A percentile compares a stretch with the other conserved stretches of the same genome.
Conservation (phyloP, 2,113 vertebrate species). For the Myodes glareolus region DNA sequence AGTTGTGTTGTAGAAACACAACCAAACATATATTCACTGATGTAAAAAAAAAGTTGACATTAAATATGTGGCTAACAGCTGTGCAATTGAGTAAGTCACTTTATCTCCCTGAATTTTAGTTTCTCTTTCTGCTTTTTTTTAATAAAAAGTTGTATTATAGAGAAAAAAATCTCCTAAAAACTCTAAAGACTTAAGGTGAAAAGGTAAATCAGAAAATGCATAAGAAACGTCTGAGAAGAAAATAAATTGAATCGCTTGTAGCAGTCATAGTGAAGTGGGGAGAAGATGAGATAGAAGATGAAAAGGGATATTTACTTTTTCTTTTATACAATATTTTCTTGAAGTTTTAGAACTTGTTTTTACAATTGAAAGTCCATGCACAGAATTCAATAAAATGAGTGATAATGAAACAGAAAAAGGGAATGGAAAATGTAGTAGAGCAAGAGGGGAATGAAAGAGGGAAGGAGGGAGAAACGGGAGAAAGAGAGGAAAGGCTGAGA, state of each 20-base stretch:
- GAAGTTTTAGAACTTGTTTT: conserved; percentile 1
- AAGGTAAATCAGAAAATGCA: neutral
- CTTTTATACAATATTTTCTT: neutral
- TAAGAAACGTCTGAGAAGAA: neutral
- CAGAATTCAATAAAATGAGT: neutral
- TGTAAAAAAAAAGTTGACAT: neutral
- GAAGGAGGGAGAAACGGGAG: accelerated
- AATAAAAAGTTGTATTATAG: neutral
- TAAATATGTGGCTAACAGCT: neutral
- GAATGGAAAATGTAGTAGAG: neutral
- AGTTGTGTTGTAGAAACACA: neutral
- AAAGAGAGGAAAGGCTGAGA: neutral
- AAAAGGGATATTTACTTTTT: neutral
- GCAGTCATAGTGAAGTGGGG: neutral
- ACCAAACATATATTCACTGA: neutral
- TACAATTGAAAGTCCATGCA: neutral
- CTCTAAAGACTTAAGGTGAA: neutral
- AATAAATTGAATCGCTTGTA: neutral
- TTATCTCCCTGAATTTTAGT: neutral
- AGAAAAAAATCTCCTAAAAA: neutral
- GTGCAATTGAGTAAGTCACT: neutral
- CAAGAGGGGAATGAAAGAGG: accelerated
- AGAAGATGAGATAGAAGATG: neutral
- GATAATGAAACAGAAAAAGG: neutral
- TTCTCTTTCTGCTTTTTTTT: neutral